Conservation (phyloP, 2,888 invertebrate species). For the Lypha dubia region DNA sequence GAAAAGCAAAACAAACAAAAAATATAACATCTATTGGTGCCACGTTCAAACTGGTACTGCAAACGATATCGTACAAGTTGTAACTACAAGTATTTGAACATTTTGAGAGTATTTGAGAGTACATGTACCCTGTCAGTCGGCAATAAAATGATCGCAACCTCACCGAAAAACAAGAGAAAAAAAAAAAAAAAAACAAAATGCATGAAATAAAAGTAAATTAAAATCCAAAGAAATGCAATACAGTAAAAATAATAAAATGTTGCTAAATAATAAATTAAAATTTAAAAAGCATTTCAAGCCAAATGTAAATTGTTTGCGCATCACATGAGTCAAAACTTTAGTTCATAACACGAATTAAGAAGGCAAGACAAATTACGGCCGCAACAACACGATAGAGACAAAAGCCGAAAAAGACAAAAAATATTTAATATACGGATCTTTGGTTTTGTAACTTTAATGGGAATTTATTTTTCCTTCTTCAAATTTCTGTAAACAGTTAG, state of each 20-base stretch:
- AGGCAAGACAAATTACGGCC: constrained; percentile 9
- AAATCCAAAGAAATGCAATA: constrained; percentile 19
- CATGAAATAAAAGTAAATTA: constrained; percentile 41
- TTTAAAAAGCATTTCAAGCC: constrained; percentile 35
- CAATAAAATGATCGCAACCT: constrained; percentile 51
- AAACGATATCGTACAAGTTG: constrained; percentile 30
- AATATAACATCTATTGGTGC: constrained; percentile 70
- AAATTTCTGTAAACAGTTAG: constrained; percentile 21
- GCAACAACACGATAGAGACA: constrained; percentile 2
- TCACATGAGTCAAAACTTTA: constrained; percentile 62
- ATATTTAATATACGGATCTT: constrained; percentile 31
- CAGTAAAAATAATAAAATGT: constrained; percentile 18
- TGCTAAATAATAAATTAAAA: constrained; percentile 25
- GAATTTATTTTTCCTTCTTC: constrained; percentile 6
- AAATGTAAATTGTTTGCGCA: constrained; percentile 65
- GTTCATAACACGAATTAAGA: constrained; percentile 32
- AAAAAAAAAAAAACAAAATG: not conserved
- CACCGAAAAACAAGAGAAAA: not conserved
- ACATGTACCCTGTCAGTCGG: constrained; percentile 59
- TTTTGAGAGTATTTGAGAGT: constrained; percentile 53
- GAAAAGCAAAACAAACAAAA: too few species aligned
- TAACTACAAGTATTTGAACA: constrained; percentile 44
- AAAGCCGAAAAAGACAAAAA: constrained; percentile 10
- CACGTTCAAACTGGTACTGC: constrained; percentile 74
- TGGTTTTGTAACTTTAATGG: constrained; percentile 23